Percentiles rank a stretch among this genome's conserved stretches.
Conservation (phyloP, 2,113 vertebrate species). For the Turdus rufiventris region DNA sequence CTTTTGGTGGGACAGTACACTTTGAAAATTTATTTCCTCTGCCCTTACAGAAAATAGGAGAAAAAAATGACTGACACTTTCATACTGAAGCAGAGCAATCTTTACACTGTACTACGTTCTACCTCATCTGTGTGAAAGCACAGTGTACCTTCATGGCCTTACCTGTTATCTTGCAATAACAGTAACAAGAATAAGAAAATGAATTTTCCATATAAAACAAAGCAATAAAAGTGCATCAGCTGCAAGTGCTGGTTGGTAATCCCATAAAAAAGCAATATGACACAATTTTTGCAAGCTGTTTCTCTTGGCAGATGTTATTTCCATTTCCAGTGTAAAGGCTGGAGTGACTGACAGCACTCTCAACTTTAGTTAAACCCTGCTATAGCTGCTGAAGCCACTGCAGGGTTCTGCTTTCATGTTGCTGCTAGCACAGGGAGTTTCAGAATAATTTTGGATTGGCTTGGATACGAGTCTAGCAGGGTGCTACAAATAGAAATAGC, state of each 20-base stretch:
- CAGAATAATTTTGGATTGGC: conserved; percentile 50
- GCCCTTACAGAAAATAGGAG: not conserved
- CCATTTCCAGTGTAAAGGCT: not conserved
- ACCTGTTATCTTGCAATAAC: not conserved
- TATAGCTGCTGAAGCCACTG: not conserved
- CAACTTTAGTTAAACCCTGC: not conserved
- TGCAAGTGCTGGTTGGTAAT: not conserved
- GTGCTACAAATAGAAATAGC: conserved; percentile 64
- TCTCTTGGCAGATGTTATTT: not conserved
- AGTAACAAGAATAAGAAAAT: not conserved
- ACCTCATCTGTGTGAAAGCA: not conserved
- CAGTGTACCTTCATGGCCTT: not conserved
- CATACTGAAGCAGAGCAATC: not conserved
- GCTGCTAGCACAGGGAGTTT: conserved; percentile 36
- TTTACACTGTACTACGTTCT: not conserved
- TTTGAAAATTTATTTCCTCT: not conserved
- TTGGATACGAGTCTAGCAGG: conserved; percentile 54
- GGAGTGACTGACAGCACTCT: not conserved
- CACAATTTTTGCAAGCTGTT: not conserved
- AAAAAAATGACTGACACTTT: not conserved
- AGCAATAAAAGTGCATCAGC: not conserved
- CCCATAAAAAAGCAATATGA: not conserved
- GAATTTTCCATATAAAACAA: not conserved
- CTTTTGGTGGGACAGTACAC: not conserved
- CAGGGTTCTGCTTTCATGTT: conserved; percentile 55